phyloP scores from a whole-genome alignment of 2,113 vertebrate genomes.

The Pygathrix nemaeus region DNA sequence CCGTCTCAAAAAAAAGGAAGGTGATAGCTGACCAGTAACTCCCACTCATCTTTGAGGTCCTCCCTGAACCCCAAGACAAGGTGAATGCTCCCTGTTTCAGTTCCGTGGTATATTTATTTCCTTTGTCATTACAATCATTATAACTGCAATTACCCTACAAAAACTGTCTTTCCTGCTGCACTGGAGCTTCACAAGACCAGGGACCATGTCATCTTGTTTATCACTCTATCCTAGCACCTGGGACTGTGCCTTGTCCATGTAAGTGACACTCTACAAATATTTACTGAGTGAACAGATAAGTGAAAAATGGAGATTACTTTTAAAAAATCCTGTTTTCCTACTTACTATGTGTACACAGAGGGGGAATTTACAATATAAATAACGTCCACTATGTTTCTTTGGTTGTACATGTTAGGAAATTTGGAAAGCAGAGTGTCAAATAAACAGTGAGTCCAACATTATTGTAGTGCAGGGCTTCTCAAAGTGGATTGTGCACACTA shows the following conservation, averaged over 20 bases:
- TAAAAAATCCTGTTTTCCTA: neutral
- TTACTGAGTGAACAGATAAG: neutral
- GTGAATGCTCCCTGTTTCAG: neutral
- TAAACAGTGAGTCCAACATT: neutral
- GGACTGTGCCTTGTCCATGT: neutral
- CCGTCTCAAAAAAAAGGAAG: neutral
- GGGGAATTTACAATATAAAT: neutral
- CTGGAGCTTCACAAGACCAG: neutral
- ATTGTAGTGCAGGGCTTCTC: neutral
- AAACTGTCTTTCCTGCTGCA: neutral
- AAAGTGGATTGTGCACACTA: neutral
- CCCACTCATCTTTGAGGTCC: neutral
- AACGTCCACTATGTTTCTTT: neutral
- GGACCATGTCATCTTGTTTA: neutral
- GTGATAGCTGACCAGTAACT: neutral
- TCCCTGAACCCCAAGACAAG: neutral
- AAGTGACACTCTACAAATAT: neutral
- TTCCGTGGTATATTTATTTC: neutral
- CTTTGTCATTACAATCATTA: neutral
- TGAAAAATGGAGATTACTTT: neutral
- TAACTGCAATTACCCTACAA: too few species aligned
- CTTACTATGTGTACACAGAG: neutral
- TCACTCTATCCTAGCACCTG: neutral
- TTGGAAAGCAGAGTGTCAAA: neutral
- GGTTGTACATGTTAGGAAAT: neutral